A percentile compares a stretch with the other conserved stretches of the same genome.
These are phyloP conservation scores for Patagioenas fasciata DNA, from an alignment of 2,113 vertebrate genomes.

Conservation along the genomic window DNA sequence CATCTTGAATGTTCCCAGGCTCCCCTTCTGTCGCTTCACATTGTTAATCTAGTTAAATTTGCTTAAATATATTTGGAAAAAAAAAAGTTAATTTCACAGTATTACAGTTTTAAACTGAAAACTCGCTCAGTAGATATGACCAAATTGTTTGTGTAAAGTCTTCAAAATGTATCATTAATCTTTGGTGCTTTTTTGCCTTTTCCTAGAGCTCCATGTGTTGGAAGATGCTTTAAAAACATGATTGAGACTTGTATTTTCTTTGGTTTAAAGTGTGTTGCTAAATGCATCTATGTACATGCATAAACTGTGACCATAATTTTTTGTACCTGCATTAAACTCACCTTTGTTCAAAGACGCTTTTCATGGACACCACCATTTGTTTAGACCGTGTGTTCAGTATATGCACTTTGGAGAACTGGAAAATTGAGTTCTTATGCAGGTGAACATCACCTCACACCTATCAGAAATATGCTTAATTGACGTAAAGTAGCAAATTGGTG, in stretches of 20 bases:
- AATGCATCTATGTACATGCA: slow-evolving; percentile 52
- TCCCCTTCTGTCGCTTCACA: not conserved
- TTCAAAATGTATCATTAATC: slow-evolving; percentile 26
- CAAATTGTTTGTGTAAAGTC: not conserved
- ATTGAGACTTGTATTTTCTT: slow-evolving; percentile 10
- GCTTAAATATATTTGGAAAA: not conserved
- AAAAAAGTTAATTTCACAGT: not conserved
- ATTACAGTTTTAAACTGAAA: not conserved
- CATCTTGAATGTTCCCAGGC: not conserved
- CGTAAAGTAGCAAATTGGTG: not conserved
- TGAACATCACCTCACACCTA: not conserved
- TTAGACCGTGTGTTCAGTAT: not conserved
- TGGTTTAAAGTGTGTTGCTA: slow-evolving; percentile 32
- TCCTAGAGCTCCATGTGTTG: slow-evolving; percentile 17
- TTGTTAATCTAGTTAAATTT: slow-evolving; percentile 12
- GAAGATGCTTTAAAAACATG: slow-evolving; percentile 41
- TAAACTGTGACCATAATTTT: slow-evolving; percentile 70
- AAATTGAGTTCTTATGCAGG: not conserved
- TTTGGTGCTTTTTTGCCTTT: slow-evolving; percentile 57
- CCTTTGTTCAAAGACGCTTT: slow-evolving; percentile 37
- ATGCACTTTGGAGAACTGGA: not conserved
- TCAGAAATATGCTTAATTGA: not conserved
- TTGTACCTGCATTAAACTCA: slow-evolving; percentile 32
- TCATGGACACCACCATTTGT: slow-evolving; percentile 34
- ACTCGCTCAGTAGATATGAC: not conserved